Conservation (phyloP, 1,140 invertebrate genomes). For the Trichonephila clavipes region DNA sequence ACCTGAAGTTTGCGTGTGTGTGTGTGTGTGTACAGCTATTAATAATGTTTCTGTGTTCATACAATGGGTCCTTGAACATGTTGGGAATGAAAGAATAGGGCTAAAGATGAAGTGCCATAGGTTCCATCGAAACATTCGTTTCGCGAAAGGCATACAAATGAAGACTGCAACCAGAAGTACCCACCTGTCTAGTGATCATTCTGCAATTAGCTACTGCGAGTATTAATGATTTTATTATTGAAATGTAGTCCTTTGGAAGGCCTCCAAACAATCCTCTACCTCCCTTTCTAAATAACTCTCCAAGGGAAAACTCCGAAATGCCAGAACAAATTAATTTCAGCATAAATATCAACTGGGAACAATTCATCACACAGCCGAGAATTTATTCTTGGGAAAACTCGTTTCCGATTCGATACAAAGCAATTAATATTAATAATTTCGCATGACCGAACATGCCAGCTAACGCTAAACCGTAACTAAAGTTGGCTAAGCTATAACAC, state of each 20-base stretch:
- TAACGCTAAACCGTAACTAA: conserved; percentile 56
- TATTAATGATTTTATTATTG: conserved; percentile 72
- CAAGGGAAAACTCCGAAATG: conserved; percentile 52
- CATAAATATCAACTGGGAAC: conserved; percentile 70
- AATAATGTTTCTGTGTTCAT: neutral
- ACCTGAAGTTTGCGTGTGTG: neutral
- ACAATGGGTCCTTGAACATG: neutral
- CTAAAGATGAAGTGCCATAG: conserved; percentile 6
- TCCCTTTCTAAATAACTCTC: neutral
- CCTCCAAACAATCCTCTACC: conserved; percentile 37
- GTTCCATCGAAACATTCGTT: neutral
- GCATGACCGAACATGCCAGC: conserved; percentile 55
- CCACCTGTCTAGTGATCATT: conserved; percentile 38
- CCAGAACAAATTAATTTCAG: conserved; percentile 69
- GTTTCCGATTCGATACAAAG: conserved; percentile 56
- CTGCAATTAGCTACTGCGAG: conserved; percentile 50
- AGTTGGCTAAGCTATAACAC: conserved; percentile 61
- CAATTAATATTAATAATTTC: conserved; percentile 73
- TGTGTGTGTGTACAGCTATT: neutral
- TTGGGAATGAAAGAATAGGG: neutral
- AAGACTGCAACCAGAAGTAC: conserved; percentile 6
- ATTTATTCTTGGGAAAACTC: conserved; percentile 66
- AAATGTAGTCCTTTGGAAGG: conserved; percentile 62
- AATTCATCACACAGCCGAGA: conserved; percentile 56
- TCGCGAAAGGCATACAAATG: conserved; percentile 38